A percentile compares a stretch with the other conserved stretches of the same genome.
phyloP scores from a whole-genome alignment of 2,113 vertebrate genomes.

The Epinephelus cyanopodus region DNA sequence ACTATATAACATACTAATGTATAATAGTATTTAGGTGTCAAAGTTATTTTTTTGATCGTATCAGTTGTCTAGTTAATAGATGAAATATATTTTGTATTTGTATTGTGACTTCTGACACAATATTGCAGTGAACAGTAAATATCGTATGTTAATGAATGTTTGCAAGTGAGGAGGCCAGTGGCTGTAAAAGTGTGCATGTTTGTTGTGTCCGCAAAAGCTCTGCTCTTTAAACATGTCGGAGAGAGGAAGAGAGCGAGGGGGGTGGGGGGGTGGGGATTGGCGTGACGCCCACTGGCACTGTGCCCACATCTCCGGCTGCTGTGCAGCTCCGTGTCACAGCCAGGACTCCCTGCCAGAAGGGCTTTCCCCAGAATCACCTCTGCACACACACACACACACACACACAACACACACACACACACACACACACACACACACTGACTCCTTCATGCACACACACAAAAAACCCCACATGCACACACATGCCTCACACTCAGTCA shows the following conservation, averaged over 20 bases:
- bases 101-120: no score
- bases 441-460: slow-evolving; percentile 4
- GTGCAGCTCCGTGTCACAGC: slow-evolving; percentile 78
- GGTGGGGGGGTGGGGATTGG: slow-evolving; percentile 64
- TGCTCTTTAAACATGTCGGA: slow-evolving; percentile 65
- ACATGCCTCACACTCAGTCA: slow-evolving; percentile 33
- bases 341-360: slow-evolving; percentile 85
- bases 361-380: slow-evolving; percentile 83
- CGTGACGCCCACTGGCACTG: slow-evolving; percentile 79
- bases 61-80: no score
- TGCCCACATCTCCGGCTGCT: slow-evolving; percentile 81
- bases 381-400: slow-evolving; percentile 52
- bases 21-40: no score
- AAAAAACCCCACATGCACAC: slow-evolving; percentile 29
- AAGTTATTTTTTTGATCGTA: no score
- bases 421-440: slow-evolving; percentile 46
- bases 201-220: slow-evolving; percentile 41
- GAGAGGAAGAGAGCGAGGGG: slow-evolving; percentile 6
- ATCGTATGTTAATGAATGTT: no score
- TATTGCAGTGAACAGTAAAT: no score
- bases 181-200: slow-evolving; percentile 31
- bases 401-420: slow-evolving; percentile 45
- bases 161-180: neutral
- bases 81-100: no score
- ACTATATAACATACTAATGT: no score